Evolutionary conservation across 2,888 invertebrate species (phyloP), one percentile per base, ranked within the genome.

Genomic region (Molorchus minor): DNA sequence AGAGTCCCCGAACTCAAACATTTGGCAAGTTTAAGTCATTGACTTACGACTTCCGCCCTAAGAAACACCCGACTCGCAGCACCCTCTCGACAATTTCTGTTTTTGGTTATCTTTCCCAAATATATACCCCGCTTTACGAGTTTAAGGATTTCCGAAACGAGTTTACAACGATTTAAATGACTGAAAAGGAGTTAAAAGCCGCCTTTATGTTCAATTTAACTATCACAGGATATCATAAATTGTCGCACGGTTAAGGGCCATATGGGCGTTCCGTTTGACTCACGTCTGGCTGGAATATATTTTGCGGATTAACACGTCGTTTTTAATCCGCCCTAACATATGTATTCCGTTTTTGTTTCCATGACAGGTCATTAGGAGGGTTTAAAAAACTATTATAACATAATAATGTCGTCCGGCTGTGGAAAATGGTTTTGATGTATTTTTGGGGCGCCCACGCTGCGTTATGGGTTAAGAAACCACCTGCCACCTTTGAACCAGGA

Each of bases 131-230:
- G 56, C 64, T 72, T 73, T 73, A 73, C 71, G 66, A 62, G 67
- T 67, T 68, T 70, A 64, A 69, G 71, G 73, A 72, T 71, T 73
- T 73, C 74, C 74, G 72, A 73, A 73, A 72, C 57, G 68, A 63
- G 70, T 74, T 67, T 54, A 45, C 51, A 56, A 59, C 57, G 63
- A 59, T 63, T 67, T 60, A 65, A 71, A 68, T 64, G 56, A 61
- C 61, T 65, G 63, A 58, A 54, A 62, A 57, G 59, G 29, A 35
- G 38, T 36, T 30, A 45, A 52, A 51, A 30, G 43, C 13, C 20
- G 36, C 33, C n/a, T 30, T 15, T 30, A 44, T 40, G 49, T 30
- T 13, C 36, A 49, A 38, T 38, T 53, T 36, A 46, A 30, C 49
- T 30, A 46, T 13, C 41, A 41, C 60, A 56, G 64, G 64, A 64